Conservation (phyloP, 2,797 vertebrate species). For the Pangasius macronema region DNA sequence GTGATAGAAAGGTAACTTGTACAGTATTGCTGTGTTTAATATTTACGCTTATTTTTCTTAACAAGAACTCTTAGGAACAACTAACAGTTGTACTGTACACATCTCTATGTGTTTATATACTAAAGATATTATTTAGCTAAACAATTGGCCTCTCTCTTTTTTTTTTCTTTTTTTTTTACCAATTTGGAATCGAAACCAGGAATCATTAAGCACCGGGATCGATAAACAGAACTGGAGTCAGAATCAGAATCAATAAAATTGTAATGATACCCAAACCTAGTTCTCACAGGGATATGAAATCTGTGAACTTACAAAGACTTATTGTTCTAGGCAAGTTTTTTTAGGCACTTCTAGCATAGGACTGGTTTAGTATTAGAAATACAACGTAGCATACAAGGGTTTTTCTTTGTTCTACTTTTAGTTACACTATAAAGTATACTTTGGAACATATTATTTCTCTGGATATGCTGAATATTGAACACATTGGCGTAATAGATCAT, state of each 20-base stretch:
- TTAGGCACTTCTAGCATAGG: not conserved
- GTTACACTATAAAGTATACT: not conserved
- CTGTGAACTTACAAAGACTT: conserved; percentile 2
- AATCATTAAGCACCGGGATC: not conserved
- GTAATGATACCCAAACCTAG: not conserved
- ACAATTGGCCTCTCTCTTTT: not conserved
- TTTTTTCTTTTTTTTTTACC: not conserved
- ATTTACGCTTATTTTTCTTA: not conserved
- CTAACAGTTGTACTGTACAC: not conserved
- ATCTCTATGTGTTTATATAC: not conserved
- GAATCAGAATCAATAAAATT: not conserved
- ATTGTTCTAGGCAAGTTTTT: not conserved
- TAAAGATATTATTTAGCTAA: not conserved
- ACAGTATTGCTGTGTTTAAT: not conserved
- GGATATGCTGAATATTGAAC: conserved; percentile 16
- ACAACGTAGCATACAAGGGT: not conserved
- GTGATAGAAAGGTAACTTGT: not conserved
- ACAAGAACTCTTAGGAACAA: not conserved
- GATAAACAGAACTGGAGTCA: not conserved
- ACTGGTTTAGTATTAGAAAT: not conserved
- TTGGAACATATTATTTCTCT: not conserved
- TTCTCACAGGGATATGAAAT: not conserved
- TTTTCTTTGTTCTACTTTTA: not conserved
- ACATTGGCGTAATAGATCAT: conserved; percentile 7
- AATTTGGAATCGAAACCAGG: not conserved